Base-by-base conservation (phyloP, 1,140 invertebrate species). In the Meloidogyne floridensis region DNA sequence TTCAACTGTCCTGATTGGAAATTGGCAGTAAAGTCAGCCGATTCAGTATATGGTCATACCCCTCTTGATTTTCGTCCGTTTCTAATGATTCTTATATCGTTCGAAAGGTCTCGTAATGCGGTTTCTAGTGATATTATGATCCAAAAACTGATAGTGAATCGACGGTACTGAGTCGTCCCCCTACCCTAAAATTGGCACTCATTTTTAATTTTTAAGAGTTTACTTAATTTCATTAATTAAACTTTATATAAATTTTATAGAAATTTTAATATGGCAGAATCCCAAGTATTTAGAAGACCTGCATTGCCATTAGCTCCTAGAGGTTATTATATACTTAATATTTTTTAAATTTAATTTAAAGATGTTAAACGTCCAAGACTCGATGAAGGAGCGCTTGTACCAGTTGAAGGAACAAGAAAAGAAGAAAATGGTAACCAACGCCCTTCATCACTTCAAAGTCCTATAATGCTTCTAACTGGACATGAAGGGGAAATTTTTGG, bases 401-500 rank as follows among this genome's bases (percentile, higher is more conserved):
- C 59, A 4, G n/a, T 65, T 4, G 15, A 65, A n/a, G 59, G 15
- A 65, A 65, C 15, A 65, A n/a, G 15, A n/a, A 65, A 65, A 3
- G 56, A 59, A 65, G 59, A 65, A 6, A n/a, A 65, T 65, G 5
- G 59, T n/a, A 65, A 5, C n/a, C 10, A 72, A 3, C 59, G 42
- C 9, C 42, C 77, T 69, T 85, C 86, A 18, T 51, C 47, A 15
- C 72, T 85, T 0, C 92, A 94, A 88, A 94, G 96, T 13, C 96
- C 97, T 2, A 98, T 98, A 81, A 98, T 99, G 96, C 92, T 97
- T 15, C 91, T 99, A 43, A 94, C 96, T 90, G 98, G 98, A 0
- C 97, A 99, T 91, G 94, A 96, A 90, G 96, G 96, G 54, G 98
- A 99, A 90, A 94, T 99, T 83, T 98, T 96, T 90, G 93, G 94